These are phyloP conservation scores for Oxytorus armatus DNA, from an alignment of 2,888 invertebrate genomes.

Conservation along the genomic window DNA sequence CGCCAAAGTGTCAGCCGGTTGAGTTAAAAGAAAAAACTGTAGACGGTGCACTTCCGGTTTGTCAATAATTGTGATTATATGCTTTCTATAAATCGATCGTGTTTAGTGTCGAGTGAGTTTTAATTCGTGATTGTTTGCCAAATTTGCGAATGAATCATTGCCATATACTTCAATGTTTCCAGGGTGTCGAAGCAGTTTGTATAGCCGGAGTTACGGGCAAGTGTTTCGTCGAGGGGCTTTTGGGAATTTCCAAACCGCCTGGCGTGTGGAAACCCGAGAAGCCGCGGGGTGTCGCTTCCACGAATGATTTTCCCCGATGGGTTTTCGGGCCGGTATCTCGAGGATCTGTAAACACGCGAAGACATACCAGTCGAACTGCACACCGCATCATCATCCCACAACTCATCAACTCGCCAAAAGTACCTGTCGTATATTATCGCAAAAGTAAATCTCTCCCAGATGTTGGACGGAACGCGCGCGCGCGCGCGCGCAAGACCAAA, in stretches of 20 bases:
- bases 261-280: constrained; percentile 56
- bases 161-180: too few species aligned
- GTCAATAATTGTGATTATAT: too few species aligned
- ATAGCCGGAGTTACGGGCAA: not conserved
- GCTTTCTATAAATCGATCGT: too few species aligned
- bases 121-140: too few species aligned
- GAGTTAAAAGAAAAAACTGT: too few species aligned
- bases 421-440: constrained; percentile 74
- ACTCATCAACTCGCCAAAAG: constrained; percentile 68
- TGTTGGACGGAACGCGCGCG: constrained; percentile 60
- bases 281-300: constrained; percentile 58
- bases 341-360: constrained; percentile 48
- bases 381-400: constrained; percentile 48
- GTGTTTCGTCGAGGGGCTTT: constrained; percentile 41
- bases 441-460: constrained; percentile 74
- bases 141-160: too few species aligned
- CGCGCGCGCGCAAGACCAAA: constrained; percentile 6
- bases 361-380: constrained; percentile 38
- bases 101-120: too few species aligned
- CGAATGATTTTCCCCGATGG: constrained; percentile 64
- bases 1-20: too few species aligned
- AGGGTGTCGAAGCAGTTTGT: too few species aligned
- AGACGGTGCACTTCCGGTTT: too few species aligned
- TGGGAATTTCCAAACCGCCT: constrained; percentile 61
- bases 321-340: constrained; percentile 37